A percentile compares a stretch with the other conserved stretches of the same genome.
Conservation (phyloP, 1,140 invertebrate genomes). For the Teleogryllus occipitalis region DNA sequence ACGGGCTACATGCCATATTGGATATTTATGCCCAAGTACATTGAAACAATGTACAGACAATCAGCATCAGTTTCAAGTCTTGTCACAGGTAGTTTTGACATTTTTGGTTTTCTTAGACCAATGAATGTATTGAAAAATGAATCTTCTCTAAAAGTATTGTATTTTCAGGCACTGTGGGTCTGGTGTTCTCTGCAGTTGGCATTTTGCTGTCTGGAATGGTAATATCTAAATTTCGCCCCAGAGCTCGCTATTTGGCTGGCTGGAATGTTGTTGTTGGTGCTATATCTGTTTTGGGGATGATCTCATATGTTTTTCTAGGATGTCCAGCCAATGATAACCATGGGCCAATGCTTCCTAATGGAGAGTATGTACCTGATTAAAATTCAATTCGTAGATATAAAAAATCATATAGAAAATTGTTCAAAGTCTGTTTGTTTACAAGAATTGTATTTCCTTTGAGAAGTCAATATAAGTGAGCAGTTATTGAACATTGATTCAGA, state of each 20-base stretch:
- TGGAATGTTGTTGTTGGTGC: conserved; percentile 65
- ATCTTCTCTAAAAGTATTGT: not conserved
- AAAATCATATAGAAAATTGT: too few relatives aligned
- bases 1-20: conserved; percentile 33
- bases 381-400: too few relatives aligned
- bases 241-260: conserved; percentile 54
- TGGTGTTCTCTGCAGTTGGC: conserved; percentile 63
- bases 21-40: conserved; percentile 36
- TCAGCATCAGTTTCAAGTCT: conserved; percentile 37
- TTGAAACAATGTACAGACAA: conserved; percentile 47
- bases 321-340: conserved; percentile 51
- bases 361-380: conserved; percentile 11
- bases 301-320: conserved; percentile 59
- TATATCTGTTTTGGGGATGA: conserved; percentile 52
- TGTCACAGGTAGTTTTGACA: conserved; percentile 29
- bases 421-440: too few relatives aligned
- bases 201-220: conserved; percentile 57
- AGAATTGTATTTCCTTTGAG: too few relatives aligned
- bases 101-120: not conserved
- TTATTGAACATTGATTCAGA: too few relatives aligned
- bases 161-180: conserved; percentile 45
- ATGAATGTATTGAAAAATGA: not conserved
- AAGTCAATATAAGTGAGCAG: too few relatives aligned
- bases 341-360: conserved; percentile 28
- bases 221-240: conserved; percentile 59